These are phyloP conservation scores for Lymantria monacha DNA, from an alignment of 2,888 invertebrate species.

Conservation along the genomic window DNA sequence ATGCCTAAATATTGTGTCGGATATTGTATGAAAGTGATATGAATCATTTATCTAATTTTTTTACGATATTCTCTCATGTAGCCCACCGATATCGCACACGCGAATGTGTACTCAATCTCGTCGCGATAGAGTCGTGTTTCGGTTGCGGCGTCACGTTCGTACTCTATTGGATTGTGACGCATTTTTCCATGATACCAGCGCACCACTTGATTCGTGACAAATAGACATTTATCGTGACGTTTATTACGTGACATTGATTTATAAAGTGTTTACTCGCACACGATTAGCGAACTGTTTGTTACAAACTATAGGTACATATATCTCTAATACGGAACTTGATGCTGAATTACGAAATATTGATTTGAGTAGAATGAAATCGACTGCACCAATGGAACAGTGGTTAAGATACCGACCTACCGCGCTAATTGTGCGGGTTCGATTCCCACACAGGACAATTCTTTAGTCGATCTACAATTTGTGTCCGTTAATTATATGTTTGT, in stretches of 20 bases:
- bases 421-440: too few species aligned
- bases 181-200: conserved; percentile 28
- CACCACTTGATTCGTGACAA: conserved; percentile 50
- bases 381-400: too few species aligned
- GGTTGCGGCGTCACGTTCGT: conserved; percentile 3
- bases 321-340: not conserved
- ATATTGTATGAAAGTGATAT: conserved; percentile 29
- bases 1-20: not conserved
- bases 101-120: conserved; percentile 5
- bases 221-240: conserved; percentile 56
- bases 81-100: conserved; percentile 5
- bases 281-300: not conserved
- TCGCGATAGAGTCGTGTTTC: conserved; percentile 12
- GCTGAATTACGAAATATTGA: too few species aligned
- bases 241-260: conserved; percentile 55
- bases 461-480: too few species aligned
- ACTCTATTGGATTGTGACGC: conserved; percentile 28
- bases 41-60: conserved; percentile 38
- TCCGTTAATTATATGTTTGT: too few species aligned
- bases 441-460: too few species aligned
- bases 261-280: conserved; percentile 33
- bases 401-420: too few species aligned
- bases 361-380: too few species aligned
- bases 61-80: conserved; percentile 31
- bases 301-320: not conserved